phyloP scores from a whole-genome alignment of 2,888 invertebrate species.

The Apoderus coryli region DNA sequence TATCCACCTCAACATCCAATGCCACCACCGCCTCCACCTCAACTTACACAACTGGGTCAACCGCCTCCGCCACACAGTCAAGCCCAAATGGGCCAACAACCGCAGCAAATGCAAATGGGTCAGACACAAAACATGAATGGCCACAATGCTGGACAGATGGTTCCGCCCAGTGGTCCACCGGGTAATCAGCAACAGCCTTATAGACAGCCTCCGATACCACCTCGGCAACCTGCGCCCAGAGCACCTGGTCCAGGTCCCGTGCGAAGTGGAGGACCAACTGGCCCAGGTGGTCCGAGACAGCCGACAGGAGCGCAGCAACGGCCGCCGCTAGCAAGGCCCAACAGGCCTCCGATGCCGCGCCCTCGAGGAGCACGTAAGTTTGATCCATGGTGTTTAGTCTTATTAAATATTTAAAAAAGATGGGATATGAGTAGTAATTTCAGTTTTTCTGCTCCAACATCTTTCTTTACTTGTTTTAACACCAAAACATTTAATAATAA shows the following conservation, averaged over 20 bases:
- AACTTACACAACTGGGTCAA: constrained; percentile 28
- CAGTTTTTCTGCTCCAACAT: too few species aligned
- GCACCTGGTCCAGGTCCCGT: constrained; percentile 22
- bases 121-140: too few species aligned
- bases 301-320: constrained; percentile 21
- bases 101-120: constrained; percentile 28
- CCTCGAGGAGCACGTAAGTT: constrained; percentile 21
- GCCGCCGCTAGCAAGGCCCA: constrained; percentile 17
- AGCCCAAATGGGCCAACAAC: constrained; percentile 19
- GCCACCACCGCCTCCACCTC: constrained; percentile 26
- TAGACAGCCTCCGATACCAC: constrained; percentile 11
- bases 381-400: too few species aligned
- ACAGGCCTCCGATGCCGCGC: constrained; percentile 21
- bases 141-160: too few species aligned
- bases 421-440: too few species aligned
- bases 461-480: too few species aligned
- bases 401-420: too few species aligned
- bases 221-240: constrained; percentile 21
- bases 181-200: constrained; percentile 15
- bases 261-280: constrained; percentile 28
- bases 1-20: constrained; percentile 32
- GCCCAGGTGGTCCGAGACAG: constrained; percentile 23
- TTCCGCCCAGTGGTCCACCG: constrained; percentile 15
- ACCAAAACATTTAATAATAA: too few species aligned
- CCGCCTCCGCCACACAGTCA: constrained; percentile 12